Conservation (phyloP, 2,113 vertebrate species). For the Irena cyanogastra region DNA sequence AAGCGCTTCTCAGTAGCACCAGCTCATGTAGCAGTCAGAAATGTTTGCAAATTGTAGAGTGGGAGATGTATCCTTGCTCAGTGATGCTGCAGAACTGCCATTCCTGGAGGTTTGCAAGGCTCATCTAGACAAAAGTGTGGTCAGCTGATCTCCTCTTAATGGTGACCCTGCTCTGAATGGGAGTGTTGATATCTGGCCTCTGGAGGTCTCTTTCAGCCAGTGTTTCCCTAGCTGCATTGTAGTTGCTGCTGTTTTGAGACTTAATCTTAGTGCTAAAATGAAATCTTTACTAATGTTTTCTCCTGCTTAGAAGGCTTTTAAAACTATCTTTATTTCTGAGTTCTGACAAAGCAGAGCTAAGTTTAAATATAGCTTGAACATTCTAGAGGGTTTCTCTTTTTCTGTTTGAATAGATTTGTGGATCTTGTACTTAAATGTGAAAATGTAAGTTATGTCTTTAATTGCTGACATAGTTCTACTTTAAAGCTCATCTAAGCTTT, state of each 20-base stretch:
- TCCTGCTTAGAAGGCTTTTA: background rate
- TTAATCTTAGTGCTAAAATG: background rate
- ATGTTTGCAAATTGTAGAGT: background rate
- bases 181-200: background rate
- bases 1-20: background rate
- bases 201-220: background rate
- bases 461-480: background rate
- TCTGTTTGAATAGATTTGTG: background rate
- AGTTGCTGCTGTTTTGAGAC: background rate
- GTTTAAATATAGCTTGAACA: background rate
- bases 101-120: background rate
- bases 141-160: rapidly evolving
- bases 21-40: background rate
- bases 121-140: rapidly evolving
- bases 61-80: background rate
- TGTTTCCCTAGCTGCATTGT: background rate
- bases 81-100: rapidly evolving
- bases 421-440: background rate
- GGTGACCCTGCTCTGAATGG: background rate
- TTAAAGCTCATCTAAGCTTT: background rate
- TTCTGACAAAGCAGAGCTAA: background rate
- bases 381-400: background rate
- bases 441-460: background rate
- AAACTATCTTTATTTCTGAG: background rate
- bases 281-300: background rate